Conservation (phyloP, 2,113 vertebrate species). For the Zingel zingel region DNA sequence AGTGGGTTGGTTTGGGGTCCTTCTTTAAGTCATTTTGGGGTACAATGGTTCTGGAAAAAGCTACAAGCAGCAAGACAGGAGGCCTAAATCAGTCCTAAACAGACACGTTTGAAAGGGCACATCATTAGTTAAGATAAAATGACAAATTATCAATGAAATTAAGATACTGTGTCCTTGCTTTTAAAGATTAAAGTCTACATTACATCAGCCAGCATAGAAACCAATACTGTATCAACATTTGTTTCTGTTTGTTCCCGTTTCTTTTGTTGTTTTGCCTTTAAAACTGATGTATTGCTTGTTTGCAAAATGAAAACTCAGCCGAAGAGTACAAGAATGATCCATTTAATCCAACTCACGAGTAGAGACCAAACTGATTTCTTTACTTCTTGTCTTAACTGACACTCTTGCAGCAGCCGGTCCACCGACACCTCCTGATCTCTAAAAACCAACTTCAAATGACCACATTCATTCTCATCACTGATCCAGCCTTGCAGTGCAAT, state of each 20-base stretch:
- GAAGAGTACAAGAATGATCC: not conserved
- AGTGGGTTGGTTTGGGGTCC: too few relatives aligned
- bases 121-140: too few relatives aligned
- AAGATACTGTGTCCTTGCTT: not conserved
- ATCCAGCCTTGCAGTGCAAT: constrained; percentile 17
- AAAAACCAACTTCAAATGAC: constrained; percentile 32
- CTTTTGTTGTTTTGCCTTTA: not conserved
- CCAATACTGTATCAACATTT: not conserved
- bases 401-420: constrained; percentile 5
- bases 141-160: too few relatives aligned
- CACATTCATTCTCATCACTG: constrained; percentile 16
- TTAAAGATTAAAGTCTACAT: not conserved
- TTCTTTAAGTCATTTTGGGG: too few relatives aligned
- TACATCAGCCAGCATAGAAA: too few relatives aligned
- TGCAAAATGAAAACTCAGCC: not conserved
- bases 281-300: not conserved
- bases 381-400: not conserved
- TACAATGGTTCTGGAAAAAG: too few relatives aligned
- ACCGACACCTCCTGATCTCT: not conserved
- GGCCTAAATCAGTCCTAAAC: too few relatives aligned
- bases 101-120: too few relatives aligned
- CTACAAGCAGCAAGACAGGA: too few relatives aligned
- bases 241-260: not conserved
- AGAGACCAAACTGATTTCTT: too few relatives aligned
- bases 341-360: not conserved